phyloP scores from a whole-genome alignment of 2,888 invertebrate genomes.

The Ophioninae sp. region DNA sequence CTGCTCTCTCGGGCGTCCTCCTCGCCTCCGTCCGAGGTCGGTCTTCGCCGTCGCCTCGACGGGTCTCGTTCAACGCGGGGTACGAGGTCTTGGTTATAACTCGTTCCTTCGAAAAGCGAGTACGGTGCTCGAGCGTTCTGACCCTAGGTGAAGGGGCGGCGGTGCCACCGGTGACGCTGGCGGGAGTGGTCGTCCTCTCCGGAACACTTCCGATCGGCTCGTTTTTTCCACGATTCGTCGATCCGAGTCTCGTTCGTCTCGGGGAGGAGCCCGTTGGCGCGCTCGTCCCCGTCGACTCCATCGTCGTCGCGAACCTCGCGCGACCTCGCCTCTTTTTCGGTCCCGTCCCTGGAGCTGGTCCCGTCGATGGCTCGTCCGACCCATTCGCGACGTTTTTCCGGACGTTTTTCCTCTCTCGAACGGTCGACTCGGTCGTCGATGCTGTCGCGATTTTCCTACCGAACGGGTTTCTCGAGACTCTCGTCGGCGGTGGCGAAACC shows the following conservation, averaged over 20 bases:
- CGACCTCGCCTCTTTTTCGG: not conserved
- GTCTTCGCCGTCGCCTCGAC: slow-evolving; percentile 1
- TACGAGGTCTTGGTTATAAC: slow-evolving; percentile 70
- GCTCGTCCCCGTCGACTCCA: slow-evolving; percentile 4
- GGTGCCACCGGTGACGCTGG: slow-evolving; percentile 28
- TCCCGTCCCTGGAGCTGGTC: not conserved
- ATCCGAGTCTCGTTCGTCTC: slow-evolving; percentile 43
- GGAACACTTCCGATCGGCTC: too few species aligned
- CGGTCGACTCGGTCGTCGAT: slow-evolving; percentile 15
- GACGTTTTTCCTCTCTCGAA: slow-evolving; percentile 20
- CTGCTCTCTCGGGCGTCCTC: slow-evolving; percentile 40
- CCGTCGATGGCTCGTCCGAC: not conserved
- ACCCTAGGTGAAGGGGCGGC: slow-evolving; percentile 60
- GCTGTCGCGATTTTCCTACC: not conserved
- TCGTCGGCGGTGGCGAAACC: slow-evolving; percentile 10
- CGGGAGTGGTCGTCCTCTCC: slow-evolving; percentile 5
- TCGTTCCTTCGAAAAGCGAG: slow-evolving; percentile 71
- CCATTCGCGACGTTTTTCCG: not conserved
- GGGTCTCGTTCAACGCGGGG: slow-evolving; percentile 58
- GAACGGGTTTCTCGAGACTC: not conserved
- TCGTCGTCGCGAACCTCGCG: slow-evolving; percentile 46
- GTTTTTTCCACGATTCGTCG: not conserved
- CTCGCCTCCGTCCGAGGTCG: slow-evolving; percentile 14
- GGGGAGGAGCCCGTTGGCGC: not conserved
- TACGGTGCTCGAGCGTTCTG: slow-evolving; percentile 70